phyloP scores from a whole-genome alignment of 2,113 vertebrate species.

The Tragelaphus strepsiceros region DNA sequence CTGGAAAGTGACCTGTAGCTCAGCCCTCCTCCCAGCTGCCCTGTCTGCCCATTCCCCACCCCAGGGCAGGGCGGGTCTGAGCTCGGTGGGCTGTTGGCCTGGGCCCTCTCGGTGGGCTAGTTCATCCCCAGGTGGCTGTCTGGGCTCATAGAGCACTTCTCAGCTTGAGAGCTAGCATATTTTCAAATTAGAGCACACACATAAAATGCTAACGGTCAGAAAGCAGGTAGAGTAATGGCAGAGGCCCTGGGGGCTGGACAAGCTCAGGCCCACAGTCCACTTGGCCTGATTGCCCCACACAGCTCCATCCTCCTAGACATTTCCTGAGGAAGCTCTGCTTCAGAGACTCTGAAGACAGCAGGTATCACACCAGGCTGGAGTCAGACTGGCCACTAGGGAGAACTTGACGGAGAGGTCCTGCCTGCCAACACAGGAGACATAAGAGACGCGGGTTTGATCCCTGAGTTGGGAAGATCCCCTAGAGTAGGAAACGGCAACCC shows the following conservation, averaged over 20 bases:
- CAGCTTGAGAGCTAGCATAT: background rate
- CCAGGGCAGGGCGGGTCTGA: too few relatives aligned
- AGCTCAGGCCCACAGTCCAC: accelerated
- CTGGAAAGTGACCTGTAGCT: background rate
- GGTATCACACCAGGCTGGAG: background rate
- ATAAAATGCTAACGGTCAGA: background rate
- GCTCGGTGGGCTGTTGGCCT: background rate
- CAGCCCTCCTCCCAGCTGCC: accelerated
- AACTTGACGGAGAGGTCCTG: background rate
- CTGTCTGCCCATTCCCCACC: accelerated
- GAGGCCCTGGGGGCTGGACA: background rate
- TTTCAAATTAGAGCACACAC: background rate
- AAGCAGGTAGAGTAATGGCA: background rate
- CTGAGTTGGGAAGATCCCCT: background rate
- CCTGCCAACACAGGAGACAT: background rate
- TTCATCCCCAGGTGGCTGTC: background rate
- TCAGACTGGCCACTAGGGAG: background rate
- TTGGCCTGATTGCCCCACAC: background rate
- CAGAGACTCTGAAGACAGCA: background rate
- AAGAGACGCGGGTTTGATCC: background rate
- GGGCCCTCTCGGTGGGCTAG: background rate
- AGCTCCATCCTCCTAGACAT: background rate
- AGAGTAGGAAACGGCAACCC: background rate
- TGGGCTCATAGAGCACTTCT: background rate
- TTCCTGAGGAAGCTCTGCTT: background rate